Evolutionary conservation across 2,888 invertebrate genomes (phyloP), one percentile per base, ranked within the genome.

Genomic region (Tinea trinotella): DNA sequence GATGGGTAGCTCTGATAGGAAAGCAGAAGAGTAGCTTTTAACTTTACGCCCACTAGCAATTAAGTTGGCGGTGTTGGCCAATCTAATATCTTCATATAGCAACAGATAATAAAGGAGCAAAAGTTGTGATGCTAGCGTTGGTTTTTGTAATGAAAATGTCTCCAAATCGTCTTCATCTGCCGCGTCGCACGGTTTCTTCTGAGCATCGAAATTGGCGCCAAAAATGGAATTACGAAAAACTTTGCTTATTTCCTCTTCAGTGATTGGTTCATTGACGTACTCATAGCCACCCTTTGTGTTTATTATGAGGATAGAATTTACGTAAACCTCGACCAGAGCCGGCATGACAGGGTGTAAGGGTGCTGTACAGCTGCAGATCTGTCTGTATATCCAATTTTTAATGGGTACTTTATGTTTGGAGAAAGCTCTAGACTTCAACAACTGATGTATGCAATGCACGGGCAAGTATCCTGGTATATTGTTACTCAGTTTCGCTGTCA

Each of bases 381-480:
- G 98, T 61, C 91, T 90, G 67, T 96, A 98, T 59, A 98, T 98
- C 98, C 98, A 98, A 65, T 92, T 94, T 79, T 97, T 97, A 4
- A 98, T 97, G 0, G 96, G 95, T 1, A 98, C 97, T 75, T 96
- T 95, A 71, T 98, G 96, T 72, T 98, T 98, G 0, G 97, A 94
- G 72, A 98, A 98, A 0, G 97, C 96, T 59, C 98, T 87, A 4
- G 96, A 97, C 72, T 97, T 97, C 10, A 99, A 83, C 46, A 98
- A 82, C 70, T 98, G 98, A 69, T 98, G 96, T 61, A 98, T 97
- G 71, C 98, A 98, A 74, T 98, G 98, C 12, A 98, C 94, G 0
- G 98, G 98, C 54, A 99, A 78, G 74, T 97, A 98, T 6, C 98
- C 97, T 0, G 93, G 90, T 65, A 97, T 94, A 62, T 92, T 92